Conservation (phyloP, 1,140 invertebrate genomes). For the Drosophila pectinifera region DNA sequence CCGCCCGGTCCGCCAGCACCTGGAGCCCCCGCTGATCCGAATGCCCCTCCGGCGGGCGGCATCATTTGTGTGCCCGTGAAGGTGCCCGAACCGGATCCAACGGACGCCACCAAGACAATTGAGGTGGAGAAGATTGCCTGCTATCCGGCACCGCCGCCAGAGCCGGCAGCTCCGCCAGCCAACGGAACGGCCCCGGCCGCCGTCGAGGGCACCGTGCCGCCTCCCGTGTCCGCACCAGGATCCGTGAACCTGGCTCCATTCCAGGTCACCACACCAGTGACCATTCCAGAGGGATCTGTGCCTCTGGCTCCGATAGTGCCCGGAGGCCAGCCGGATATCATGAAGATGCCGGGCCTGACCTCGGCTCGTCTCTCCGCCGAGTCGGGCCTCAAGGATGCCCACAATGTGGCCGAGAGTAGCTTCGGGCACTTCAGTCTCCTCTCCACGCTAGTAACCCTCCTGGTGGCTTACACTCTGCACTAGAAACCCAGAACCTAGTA, state of each 20-base stretch:
- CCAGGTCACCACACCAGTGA: constrained; percentile 54
- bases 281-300: constrained; percentile 85
- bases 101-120: constrained; percentile 74
- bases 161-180: constrained; percentile 39
- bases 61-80: constrained; percentile 76
- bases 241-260: constrained; percentile 71
- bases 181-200: constrained; percentile 37
- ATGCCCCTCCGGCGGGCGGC: constrained; percentile 58
- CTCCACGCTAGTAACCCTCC: constrained; percentile 52
- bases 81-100: constrained; percentile 76
- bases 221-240: constrained; percentile 17
- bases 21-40: constrained; percentile 48
- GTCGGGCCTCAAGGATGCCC: constrained; percentile 61
- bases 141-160: constrained; percentile 77
- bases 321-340: constrained; percentile 80
- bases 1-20: constrained; percentile 68
- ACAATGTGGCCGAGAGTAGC: constrained; percentile 25
- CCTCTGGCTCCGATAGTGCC: constrained; percentile 83
- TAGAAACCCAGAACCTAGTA: constrained; percentile 22
- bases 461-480: constrained; percentile 66
- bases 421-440: constrained; percentile 38
- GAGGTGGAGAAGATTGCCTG: constrained; percentile 80
- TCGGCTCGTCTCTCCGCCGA: constrained; percentile 63
- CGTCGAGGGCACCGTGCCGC: constrained; percentile 1
- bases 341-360: constrained; percentile 75